Base-by-base conservation (phyloP, 2,797 vertebrate genomes). In the Phrynocephalus vlangalii region DNA sequence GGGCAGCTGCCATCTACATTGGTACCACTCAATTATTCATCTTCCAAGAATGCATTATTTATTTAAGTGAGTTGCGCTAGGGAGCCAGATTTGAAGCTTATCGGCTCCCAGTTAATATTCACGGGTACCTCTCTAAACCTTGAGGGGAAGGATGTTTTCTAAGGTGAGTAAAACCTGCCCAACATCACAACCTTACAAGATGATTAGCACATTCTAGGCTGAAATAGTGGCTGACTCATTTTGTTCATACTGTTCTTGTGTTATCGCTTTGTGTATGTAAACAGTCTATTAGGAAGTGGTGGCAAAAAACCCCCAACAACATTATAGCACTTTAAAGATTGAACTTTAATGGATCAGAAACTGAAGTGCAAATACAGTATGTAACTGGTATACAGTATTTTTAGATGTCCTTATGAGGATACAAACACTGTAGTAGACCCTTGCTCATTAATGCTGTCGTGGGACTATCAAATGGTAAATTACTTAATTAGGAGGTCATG, bases 11-110 rank as follows among this genome's bases (percentile, higher is more conserved):
- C 33, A 48, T 30, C 24, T 81, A 50, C 77, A 22, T 89, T 87
- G 73, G 68, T 91, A 82, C 16, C 70, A 48, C 83, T 91, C 48
- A 63, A 24, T 33, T 84, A 38, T 84, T 89, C 83, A 89, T 87
- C 88, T 79, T 13, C 79, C 84, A 78, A 18, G 9, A 10, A 6
- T 33, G 56, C 4, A 63, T 79, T 67, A 71, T 82, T 33, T 1
- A 83, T 88, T 7, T 68, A 5, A 86, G 76, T 66, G 22, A 50
- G 8, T 82, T 70, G 38, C 60, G 28, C 6, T 38, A 3, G 66
- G 30, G 6, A 28, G n/a, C 28, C 8, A 60, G 81, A 87, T 70
- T 70, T 87, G 56, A 70, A 72, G 18, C 2, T 87, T 11, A 79
- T 60, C 82, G 28, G 16, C 30, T 86, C 90, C n/a, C 7, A 66